phyloP scores from a whole-genome alignment of 2,113 vertebrate species.

The Drymodes brunneopygia region DNA sequence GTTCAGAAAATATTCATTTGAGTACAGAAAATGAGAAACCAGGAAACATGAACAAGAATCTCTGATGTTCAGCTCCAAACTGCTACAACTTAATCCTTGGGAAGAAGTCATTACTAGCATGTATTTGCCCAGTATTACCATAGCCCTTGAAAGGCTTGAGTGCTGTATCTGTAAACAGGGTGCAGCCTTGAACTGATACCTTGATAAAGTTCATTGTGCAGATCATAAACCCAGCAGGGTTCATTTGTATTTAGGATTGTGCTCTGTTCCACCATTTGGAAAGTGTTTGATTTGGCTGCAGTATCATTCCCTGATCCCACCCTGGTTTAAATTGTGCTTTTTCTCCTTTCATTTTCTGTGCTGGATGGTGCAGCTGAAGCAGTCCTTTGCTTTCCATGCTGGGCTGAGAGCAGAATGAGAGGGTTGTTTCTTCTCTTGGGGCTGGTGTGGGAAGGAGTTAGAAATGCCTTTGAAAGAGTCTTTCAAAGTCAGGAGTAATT shows the following conservation, averaged over 20 bases:
- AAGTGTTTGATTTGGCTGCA: constrained; percentile 55
- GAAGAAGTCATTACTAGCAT: neutral
- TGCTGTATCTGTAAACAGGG: constrained; percentile 4
- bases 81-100: neutral
- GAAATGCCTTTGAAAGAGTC: constrained; percentile 1
- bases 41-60: neutral
- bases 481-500: constrained; percentile 25
- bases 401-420: neutral
- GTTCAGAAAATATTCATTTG: constrained; percentile 30
- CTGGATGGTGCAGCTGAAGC: neutral
- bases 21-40: constrained; percentile 20
- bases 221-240: constrained; percentile 44
- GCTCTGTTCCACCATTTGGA: constrained; percentile 14
- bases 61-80: neutral
- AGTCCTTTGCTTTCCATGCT: neutral
- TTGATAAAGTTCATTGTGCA: constrained; percentile 8
- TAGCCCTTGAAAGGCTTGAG: neutral
- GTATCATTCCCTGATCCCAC: neutral
- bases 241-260: neutral
- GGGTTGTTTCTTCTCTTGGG: neutral
- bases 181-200: neutral
- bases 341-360: neutral
- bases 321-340: constrained; percentile 12
- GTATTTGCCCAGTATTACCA: neutral
- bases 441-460: neutral